Percentiles rank a stretch among this genome's conserved stretches.
Evolutionary conservation across 2,113 vertebrate species (phyloP).

Genomic region (Martes martes): DNA sequence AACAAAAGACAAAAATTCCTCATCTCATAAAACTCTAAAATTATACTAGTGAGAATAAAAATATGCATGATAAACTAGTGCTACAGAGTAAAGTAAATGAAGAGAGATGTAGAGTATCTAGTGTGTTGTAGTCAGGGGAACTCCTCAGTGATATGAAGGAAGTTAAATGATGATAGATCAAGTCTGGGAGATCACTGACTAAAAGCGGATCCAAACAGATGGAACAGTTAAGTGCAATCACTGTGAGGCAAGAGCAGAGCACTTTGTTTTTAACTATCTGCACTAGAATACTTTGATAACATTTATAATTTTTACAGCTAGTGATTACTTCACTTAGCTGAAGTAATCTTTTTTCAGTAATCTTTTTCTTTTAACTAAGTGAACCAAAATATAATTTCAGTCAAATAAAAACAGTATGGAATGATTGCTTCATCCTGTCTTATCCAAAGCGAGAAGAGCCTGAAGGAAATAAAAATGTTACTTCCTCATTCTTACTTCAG

Average conservation of each 20-base stretch:
- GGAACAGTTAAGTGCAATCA: background rate
- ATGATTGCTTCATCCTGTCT: background rate
- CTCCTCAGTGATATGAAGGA: background rate
- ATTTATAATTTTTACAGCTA: constrained; percentile 39
- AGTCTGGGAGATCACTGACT: background rate
- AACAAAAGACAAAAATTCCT: constrained; percentile 25
- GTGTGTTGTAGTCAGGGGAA: background rate
- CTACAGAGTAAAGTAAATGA: background rate
- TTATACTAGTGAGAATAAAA: background rate
- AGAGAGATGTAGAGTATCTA: background rate
- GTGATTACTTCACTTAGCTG: constrained; percentile 1
- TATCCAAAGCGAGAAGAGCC: background rate
- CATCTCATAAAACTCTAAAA: constrained; percentile 10
- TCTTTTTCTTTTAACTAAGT: constrained; percentile 44
- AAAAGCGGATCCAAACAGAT: background rate
- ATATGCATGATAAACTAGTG: constrained; percentile 1
- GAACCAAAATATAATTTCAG: constrained; percentile 28
- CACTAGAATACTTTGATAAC: constrained; percentile 5
- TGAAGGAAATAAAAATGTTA: constrained; percentile 41
- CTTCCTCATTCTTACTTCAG: constrained; percentile 41
- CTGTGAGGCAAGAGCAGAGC: background rate
- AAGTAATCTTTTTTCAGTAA: constrained; percentile 1
- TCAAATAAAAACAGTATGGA: background rate
- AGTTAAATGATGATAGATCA: background rate
- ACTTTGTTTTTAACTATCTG: background rate